Evolutionary conservation across 2,888 invertebrate species (phyloP).

Genomic region (Ophraella communa): DNA sequence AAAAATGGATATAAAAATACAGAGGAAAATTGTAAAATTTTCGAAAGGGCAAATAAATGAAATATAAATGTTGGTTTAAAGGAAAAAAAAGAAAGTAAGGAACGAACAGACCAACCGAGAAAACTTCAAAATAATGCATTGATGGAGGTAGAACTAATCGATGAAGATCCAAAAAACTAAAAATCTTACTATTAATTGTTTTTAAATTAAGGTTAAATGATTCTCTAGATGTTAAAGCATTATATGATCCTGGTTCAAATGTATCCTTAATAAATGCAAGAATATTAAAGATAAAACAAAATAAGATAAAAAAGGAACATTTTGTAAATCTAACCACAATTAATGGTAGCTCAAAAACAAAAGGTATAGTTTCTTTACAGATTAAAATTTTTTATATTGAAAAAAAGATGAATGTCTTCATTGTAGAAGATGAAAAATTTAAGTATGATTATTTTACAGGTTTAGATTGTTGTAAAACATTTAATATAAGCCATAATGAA

Average conservation of each 20-base stretch:
- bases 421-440: background rate
- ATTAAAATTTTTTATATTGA: background rate
- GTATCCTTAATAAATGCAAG: background rate
- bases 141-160: background rate
- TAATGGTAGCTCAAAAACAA: background rate
- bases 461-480: background rate
- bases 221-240: background rate
- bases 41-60: background rate
- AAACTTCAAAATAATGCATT: background rate
- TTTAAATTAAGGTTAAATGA: background rate
- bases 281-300: background rate
- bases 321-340: background rate
- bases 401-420: background rate
- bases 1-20: background rate
- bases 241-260: conserved; percentile 1
- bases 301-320: background rate
- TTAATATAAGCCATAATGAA: conserved; percentile 4
- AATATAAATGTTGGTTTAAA: background rate
- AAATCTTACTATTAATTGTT: background rate
- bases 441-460: background rate
- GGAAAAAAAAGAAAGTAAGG: background rate
- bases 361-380: background rate
- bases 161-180: background rate
- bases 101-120: too few species aligned
- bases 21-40: background rate